phyloP scores from a whole-genome alignment of 2,888 invertebrate genomes.

The Unio delphinus region DNA sequence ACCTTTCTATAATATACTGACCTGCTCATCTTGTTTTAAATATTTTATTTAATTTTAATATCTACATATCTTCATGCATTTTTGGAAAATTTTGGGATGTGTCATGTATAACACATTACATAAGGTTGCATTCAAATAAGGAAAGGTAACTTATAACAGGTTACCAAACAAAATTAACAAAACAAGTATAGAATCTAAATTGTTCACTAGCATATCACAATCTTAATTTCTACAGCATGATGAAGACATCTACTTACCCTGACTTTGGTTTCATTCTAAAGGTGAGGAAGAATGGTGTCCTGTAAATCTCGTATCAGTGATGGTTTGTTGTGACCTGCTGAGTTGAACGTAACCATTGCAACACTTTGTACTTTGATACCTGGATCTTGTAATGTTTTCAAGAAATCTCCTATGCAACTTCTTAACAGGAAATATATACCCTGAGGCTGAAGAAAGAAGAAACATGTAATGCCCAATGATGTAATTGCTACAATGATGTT shows the following conservation, averaged over 20 bases:
- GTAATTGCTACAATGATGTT: too few relatives aligned
- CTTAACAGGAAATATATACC: constrained; percentile 90
- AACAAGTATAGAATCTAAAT: background rate
- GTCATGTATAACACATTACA: too few relatives aligned
- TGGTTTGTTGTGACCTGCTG: constrained; percentile 99
- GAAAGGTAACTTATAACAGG: too few relatives aligned
- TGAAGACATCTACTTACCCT: constrained; percentile 77
- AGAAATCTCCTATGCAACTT: constrained; percentile 82
- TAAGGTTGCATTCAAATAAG: too few relatives aligned
- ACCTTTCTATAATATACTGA: too few relatives aligned
- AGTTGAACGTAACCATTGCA: constrained; percentile 94
- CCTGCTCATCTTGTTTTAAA: too few relatives aligned
- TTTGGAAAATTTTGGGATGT: too few relatives aligned
- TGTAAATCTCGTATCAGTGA: constrained; percentile 90
- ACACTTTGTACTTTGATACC: constrained; percentile 96
- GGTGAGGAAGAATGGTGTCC: constrained; percentile 88
- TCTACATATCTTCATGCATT: too few relatives aligned
- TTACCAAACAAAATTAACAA: background rate
- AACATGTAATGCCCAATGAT: too few relatives aligned
- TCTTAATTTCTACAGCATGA: background rate
- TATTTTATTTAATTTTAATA: too few relatives aligned
- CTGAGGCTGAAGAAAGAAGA: constrained; percentile 79
- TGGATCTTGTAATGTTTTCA: constrained; percentile 89
- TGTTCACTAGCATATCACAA: background rate
- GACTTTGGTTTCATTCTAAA: constrained; percentile 96